These are phyloP conservation scores for Caenorhabditis sulstoni DNA, from an alignment of 2,888 invertebrate genomes.

Conservation along the genomic window DNA sequence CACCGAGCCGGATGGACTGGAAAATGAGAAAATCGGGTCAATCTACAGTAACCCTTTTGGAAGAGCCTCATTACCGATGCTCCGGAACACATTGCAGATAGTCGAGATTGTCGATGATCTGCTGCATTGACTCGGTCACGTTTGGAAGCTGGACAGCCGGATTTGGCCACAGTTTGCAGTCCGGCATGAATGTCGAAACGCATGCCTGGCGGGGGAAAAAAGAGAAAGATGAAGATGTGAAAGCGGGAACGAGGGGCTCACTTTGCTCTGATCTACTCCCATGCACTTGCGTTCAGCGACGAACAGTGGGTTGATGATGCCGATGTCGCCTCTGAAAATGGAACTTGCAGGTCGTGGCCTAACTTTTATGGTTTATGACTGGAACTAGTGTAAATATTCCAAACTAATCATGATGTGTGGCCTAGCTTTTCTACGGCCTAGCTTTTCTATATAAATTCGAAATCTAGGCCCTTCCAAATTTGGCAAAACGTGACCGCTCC, in stretches of 20 bases:
- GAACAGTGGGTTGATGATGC: conserved; percentile 78
- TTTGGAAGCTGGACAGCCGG: conserved; percentile 73
- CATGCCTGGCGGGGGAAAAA: conserved; percentile 68
- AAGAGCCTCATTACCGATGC: conserved; percentile 64
- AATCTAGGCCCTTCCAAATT: too few relatives aligned
- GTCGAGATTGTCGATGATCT: conserved; percentile 77
- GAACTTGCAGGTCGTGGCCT: too few relatives aligned
- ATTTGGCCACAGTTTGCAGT: conserved; percentile 79
- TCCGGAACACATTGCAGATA: conserved; percentile 78
- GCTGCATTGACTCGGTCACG: conserved; percentile 76
- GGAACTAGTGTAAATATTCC: too few relatives aligned
- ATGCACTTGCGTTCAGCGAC: conserved; percentile 78
- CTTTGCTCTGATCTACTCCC: conserved; percentile 75
- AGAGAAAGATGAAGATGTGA: background rate
- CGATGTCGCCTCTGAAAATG: conserved; percentile 70
- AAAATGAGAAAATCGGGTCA: conserved; percentile 6
- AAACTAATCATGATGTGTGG: too few relatives aligned
- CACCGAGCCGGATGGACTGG: conserved; percentile 74
- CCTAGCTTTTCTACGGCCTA: too few relatives aligned
- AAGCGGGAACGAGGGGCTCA: background rate
- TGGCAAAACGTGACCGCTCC: too few relatives aligned
- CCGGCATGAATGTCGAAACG: conserved; percentile 68
- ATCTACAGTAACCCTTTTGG: background rate
- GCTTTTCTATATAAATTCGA: too few relatives aligned
- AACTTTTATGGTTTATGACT: too few relatives aligned